Base-by-base conservation (phyloP, 1,140 invertebrate species). In the Drosophila subobscura region DNA sequence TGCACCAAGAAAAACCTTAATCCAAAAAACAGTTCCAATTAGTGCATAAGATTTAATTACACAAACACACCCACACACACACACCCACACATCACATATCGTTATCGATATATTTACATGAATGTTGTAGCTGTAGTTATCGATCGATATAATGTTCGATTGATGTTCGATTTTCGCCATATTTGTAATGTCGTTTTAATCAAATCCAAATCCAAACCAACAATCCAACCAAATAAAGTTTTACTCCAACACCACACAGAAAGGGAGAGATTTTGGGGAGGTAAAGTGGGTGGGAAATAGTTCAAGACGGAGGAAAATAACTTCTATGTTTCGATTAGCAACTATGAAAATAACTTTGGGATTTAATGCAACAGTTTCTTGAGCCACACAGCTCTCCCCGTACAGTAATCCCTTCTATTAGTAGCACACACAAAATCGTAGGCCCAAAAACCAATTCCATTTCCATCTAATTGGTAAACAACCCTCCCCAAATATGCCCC, bases 161-260 rank as follows among this genome's bases (percentile, higher is more conserved):
- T 75, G 47, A 57, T 14, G 20, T 55, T 53, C 29, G 23, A 45
- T 52, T 52, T 74, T 73, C 56, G 83, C 79, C 83, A 88, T 88
- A 88, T 88, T 79, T 88, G 83, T 88, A 83, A 88, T 72, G 84
- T 60, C 78, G 33, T 37, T 37, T 37, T 37, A 37, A 37, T 37
- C 33, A 37, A 37, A 33, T 72, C 25, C 25, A 42, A 68, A 47
- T 66, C 63, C 60, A 51, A 64, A 68, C 25, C 46, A 85, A 83
- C 57, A 88, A 75, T 68, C 47, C 52, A 73, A 23, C 40, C 40
- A 57, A 86, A 86, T 86, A 86, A 86, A 86, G 71, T 79, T 86
- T 70, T 75, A 74, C 73, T 86, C 63, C 75, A 78, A 75, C 84
- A 83, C 83, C 67, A 86, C 61, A 65, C 27, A 12, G n/a, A 10